These are phyloP conservation scores for Crocodylus rhombifer DNA, from an alignment of 2,797 vertebrate genomes.

Conservation along the genomic window DNA sequence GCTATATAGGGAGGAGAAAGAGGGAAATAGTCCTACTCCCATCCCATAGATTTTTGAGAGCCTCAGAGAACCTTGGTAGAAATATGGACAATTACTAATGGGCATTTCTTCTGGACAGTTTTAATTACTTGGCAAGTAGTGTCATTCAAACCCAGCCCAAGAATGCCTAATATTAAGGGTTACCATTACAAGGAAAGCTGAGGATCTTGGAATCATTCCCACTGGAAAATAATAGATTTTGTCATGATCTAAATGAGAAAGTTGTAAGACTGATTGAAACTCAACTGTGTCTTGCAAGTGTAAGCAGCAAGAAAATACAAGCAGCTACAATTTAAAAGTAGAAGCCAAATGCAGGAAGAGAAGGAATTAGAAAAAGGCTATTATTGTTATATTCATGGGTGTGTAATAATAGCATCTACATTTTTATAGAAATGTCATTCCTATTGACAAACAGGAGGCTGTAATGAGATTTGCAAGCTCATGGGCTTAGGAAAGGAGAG, in stretches of 20 bases:
- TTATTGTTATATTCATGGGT: not conserved
- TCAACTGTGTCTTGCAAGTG: not conserved
- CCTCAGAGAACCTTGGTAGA: not conserved
- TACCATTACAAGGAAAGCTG: not conserved
- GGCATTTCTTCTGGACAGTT: conserved; percentile 2
- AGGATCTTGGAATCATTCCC: not conserved
- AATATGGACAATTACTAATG: not conserved
- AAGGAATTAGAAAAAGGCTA: not conserved
- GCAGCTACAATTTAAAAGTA: not conserved
- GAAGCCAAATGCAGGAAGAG: not conserved
- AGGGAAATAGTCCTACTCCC: not conserved
- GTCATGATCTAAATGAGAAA: not conserved
- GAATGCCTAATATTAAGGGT: not conserved
- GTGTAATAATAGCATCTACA: not conserved
- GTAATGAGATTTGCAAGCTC: not conserved
- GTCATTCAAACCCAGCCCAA: not conserved
- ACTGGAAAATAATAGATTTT: not conserved
- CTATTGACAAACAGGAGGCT: not conserved
- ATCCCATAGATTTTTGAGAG: not conserved
- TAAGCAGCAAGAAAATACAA: conserved; percentile 1
- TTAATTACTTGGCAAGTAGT: not conserved
- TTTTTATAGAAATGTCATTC: not conserved
- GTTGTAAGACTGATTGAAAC: not conserved
- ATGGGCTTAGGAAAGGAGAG: not conserved
- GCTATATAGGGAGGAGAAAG: not conserved